phyloP scores from a whole-genome alignment of 2,797 vertebrate genomes.

The Pangasius sanitwongsei region DNA sequence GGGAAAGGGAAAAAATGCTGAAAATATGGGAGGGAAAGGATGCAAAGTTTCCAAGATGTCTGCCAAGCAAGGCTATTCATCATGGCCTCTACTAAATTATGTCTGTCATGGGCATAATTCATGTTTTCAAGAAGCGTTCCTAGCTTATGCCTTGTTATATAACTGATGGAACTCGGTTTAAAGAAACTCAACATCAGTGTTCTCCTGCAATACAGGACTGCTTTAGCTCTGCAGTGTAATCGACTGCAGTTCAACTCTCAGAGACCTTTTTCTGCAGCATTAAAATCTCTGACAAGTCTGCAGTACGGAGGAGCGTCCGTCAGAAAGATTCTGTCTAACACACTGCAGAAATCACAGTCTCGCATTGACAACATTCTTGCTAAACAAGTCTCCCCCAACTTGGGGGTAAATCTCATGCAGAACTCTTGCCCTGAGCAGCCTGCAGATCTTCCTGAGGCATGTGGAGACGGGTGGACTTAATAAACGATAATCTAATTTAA shows the following conservation, averaged over 20 bases:
- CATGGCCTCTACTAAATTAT: background rate
- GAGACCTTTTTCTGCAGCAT: background rate
- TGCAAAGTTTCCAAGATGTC: slow-evolving; percentile 23
- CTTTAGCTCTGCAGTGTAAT: background rate
- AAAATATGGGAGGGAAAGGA: background rate
- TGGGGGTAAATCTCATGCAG: background rate
- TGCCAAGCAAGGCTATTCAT: slow-evolving; percentile 21
- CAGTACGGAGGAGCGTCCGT: slow-evolving; percentile 22
- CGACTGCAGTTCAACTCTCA: slow-evolving; percentile 13
- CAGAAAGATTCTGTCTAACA: slow-evolving; percentile 40
- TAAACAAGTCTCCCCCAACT: slow-evolving; percentile 39
- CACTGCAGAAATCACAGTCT: slow-evolving; percentile 40
- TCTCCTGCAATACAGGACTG: background rate
- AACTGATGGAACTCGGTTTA: background rate
- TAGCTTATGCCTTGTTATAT: background rate
- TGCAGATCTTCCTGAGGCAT: slow-evolving; percentile 20
- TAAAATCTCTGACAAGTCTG: slow-evolving; percentile 34
- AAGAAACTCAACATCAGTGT: background rate
- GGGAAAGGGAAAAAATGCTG: background rate
- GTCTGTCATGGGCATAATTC: background rate
- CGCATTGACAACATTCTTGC: slow-evolving; percentile 39
- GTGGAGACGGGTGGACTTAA: background rate
- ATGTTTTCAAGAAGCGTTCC: background rate
- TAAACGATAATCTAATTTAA: too few relatives aligned
- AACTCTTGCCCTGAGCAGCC: background rate